Conservation (phyloP, 1,140 invertebrate genomes). For the Heliconius hermathena region DNA sequence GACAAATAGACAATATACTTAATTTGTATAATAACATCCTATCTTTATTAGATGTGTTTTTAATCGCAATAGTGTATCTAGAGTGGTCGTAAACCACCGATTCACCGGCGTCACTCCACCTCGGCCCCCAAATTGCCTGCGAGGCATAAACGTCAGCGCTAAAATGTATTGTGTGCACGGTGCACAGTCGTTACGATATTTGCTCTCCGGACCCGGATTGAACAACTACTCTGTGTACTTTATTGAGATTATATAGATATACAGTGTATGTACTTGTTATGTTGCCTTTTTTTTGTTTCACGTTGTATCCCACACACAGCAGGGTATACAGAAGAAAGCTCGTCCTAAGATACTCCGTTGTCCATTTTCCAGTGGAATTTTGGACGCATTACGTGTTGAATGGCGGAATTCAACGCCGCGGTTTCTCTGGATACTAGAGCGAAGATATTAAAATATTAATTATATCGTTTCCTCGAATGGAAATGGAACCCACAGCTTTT, state of each 20-base stretch:
- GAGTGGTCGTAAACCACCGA: conserved; percentile 10
- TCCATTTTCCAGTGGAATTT: too few species aligned
- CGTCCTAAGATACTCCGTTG: too few species aligned
- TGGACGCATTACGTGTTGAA: too few species aligned
- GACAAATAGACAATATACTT: not conserved
- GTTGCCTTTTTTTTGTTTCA: not conserved
- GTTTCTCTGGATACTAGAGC: too few species aligned
- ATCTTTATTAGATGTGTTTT: not conserved
- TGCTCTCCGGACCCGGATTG: not conserved
- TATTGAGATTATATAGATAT: not conserved
- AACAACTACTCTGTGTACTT: not conserved
- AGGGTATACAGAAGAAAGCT: too few species aligned
- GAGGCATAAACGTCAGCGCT: conserved; percentile 3
- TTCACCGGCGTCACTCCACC: not conserved
- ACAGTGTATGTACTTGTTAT: not conserved
- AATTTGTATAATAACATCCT: not conserved
- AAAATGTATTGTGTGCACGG: conserved; percentile 7
- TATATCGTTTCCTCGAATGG: too few species aligned
- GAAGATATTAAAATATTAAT: too few species aligned
- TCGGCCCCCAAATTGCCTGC: conserved; percentile 7
- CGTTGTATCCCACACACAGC: too few species aligned
- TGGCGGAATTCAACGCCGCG: too few species aligned
- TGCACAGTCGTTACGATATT: conserved; percentile 15
- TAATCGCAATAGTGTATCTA: not conserved
- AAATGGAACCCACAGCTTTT: too few species aligned